Base-by-base conservation (phyloP, 30 jellyfish, hydroid and myxozoan genomes). In the Turritopsis rubra region DNA sequence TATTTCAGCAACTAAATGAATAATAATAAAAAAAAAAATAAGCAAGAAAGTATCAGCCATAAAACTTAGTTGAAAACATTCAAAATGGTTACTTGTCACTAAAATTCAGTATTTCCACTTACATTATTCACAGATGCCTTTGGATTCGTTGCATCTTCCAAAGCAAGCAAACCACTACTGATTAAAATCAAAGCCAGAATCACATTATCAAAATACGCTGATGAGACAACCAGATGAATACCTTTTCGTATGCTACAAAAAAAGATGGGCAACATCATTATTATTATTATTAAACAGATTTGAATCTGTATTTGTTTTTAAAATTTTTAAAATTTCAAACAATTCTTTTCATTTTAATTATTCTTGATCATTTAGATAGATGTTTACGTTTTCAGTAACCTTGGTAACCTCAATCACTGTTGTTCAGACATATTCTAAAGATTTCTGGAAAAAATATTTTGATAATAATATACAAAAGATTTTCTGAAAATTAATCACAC, bases 141-240 rank as follows among this genome's bases (percentile, higher is more conserved):
- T 52, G 91, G 93, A 73, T 90, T 52, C 16, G 91, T 90, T 8
- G 92, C 87, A 80, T 90, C 89, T 79, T 90, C 97, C 19, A 83
- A 83, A 5, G 97, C 97, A 8, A 90, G 81, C 81, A 90, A 80
- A 24, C 88, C 97, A 79, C 97, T 90, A 85, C 97, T 90, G 85
- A 85, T 79, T 53, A 88, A 13, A 72, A 88, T 88, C 31, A 89
- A 83, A 0, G 85, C 90, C 52, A 88, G 68, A 17, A 88, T 84
- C 53, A 84, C 79, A 1, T 89, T 89, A 54, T 88, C 96, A 23
- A 90, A 90, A 87, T 90, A 85, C 16, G 88, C 52, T 53, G 95
- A 90, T 27, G 89, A 82, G 65, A 90, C 95, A 26, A 90, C 79
- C 77, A 52, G 52, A 28, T 90, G 97, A 71, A 90, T 27, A 19